Base-by-base conservation (phyloP, 2,797 vertebrate species). In the Hoplostethus atlanticus region DNA sequence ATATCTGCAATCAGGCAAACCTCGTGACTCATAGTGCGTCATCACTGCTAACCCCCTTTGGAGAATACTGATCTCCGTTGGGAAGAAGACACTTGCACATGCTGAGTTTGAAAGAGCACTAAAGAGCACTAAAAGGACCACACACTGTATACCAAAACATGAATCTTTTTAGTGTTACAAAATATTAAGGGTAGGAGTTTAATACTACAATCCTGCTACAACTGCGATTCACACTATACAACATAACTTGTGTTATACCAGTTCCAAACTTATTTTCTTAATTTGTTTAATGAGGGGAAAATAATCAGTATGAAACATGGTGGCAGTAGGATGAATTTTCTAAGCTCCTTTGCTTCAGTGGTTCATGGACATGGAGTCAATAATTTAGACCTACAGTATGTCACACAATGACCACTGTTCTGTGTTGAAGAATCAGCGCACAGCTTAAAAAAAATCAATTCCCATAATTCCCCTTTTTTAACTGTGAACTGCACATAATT, bases 241-340 rank as follows among this genome's bases (percentile, higher is more conserved):
- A 1, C 34, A 6, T 36, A 6, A 36, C 7, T 8, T 7, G 28
- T 28, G 28, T 28, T 28, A 28, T 28, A 28, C 28, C 28, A 3
- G 28, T 28, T 36, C 34, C 34, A 36, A 36, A 36, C 7, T 53
- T 53, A 28, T 28, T 28, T 53, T 46, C 38, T 28, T 70, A 56
- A 73, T 69, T 65, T 71, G 67, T 38, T 59, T 61, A 67, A 7
- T 11, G 57, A 53, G 42, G 47, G 30, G 47, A 42, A 54, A 36
- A 21, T 6, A 40, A 50, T 31, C 52, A 16, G 52, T 31, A 12
- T 30, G 12, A 54, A 30, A 17, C 28, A 30, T 31, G 12, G 9
- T 31, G 25, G 21, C 10, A 30, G 5, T 31, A 54, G 52, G 12
- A 54, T 2, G 12, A 54, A 6, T 2, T 54, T 31, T 53, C 13